These are phyloP conservation scores for Poecile atricapillus DNA, from an alignment of 2,113 vertebrate species.

Conservation along the genomic window DNA sequence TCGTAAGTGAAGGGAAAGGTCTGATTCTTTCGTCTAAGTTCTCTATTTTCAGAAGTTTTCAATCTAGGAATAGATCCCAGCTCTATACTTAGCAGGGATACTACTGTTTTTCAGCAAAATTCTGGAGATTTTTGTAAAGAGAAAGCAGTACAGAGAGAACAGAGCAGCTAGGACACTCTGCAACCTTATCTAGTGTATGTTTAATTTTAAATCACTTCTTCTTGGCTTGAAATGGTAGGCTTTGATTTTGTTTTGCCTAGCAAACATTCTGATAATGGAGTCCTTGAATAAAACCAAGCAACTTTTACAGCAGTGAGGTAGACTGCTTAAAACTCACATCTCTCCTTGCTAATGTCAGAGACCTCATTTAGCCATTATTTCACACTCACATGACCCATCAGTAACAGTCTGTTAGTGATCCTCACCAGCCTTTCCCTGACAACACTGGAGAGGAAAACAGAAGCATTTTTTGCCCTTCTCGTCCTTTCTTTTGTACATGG, in stretches of 20 bases:
- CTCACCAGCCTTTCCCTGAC: not conserved
- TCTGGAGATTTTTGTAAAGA: not conserved
- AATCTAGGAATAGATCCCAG: not conserved
- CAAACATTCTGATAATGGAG: not conserved
- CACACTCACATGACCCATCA: not conserved
- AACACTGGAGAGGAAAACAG: not conserved
- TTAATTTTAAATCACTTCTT: not conserved
- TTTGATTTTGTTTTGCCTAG: not conserved
- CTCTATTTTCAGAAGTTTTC: not conserved
- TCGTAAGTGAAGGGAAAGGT: not conserved
- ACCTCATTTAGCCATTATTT: conserved; percentile 10
- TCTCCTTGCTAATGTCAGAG: not conserved
- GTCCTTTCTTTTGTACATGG: not conserved
- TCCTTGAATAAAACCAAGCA: not conserved
- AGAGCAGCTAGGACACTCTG: not conserved
- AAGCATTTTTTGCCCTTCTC: not conserved
- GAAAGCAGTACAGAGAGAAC: not conserved
- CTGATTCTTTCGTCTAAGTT: not conserved
- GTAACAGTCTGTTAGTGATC: not conserved
- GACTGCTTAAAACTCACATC: not conserved
- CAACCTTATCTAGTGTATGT: not conserved
- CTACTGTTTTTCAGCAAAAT: not conserved
- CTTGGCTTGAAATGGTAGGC: not conserved
- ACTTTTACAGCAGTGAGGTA: not conserved
- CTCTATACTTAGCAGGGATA: not conserved